Base-by-base conservation (phyloP, 1,140 invertebrate genomes). In the Oncopodura yosiiana region DNA sequence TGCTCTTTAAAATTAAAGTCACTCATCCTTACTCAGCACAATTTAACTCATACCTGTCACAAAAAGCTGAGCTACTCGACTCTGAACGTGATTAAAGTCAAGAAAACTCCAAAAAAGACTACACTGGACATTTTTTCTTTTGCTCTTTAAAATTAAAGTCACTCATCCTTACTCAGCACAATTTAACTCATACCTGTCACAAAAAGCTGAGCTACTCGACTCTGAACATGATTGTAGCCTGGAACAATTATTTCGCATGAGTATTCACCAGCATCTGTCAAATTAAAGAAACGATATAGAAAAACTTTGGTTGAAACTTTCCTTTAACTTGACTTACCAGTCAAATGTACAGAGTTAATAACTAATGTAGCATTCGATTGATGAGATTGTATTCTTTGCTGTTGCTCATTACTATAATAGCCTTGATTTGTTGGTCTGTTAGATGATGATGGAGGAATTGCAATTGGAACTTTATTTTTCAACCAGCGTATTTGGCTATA, bases 401-500 rank as follows among this genome's bases (percentile, higher is more conserved):
- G 43, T 30, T 39, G 26, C 16, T 29, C 5, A 29, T 27, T n/a
- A 1, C 9, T 24, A 11, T 9, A 1, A 14, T 3, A 58, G 16
- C n/a, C 36, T 19, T 27, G 11, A 3, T 18, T 18, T 21, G 37
- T 3, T 32, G 24, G 39, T 41, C 38, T 39, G 9, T 19, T 32
- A 24, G n/a, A 9, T 46, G 53, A 42, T 58, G 46, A 58, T 43
- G 26, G 51, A 53, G 29, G 60, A 27, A 46, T 42, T 41, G 19
- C 54, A 43, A 58, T 58, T 50, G n/a, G 43, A 37, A 42, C 9
- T 18, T 77, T 78, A 66, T 87, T 81, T 66, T 84, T 85, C 19
- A 78, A 69, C 86, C 86, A 89, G n/a, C 74, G 74, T 1, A 82
- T 74, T 4, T 69, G 69, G 2, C 80, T 83, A 12, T 83, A 70